phyloP scores from a whole-genome alignment of 2,797 vertebrate species.

The Arctocebus calabarensis region DNA sequence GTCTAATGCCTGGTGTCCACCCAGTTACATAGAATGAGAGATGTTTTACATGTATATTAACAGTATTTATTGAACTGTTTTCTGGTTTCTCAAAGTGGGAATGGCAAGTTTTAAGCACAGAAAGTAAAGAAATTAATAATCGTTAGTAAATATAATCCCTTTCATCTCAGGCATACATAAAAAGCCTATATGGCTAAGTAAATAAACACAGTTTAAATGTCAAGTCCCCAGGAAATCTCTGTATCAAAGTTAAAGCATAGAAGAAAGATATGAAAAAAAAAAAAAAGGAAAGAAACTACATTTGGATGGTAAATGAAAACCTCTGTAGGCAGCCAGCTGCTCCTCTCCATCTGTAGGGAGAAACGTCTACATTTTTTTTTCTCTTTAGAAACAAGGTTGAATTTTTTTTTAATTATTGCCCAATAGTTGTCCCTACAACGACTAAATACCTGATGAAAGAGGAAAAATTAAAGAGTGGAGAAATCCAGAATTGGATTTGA shows the following conservation, averaged over 20 bases:
- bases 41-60: neutral
- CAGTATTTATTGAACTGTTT: conserved; percentile 55
- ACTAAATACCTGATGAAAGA: neutral
- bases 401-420: neutral
- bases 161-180: neutral
- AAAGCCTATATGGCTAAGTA: neutral
- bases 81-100: conserved; percentile 31
- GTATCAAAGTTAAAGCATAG: neutral
- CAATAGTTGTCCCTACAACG: neutral
- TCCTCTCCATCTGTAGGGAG: neutral
- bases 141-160: neutral
- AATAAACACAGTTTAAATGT: neutral
- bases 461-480: neutral
- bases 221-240: neutral
- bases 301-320: neutral
- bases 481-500: neutral
- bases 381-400: neutral
- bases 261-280: conserved; percentile 12
- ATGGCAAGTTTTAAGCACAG: conserved; percentile 29
- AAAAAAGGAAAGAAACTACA: neutral
- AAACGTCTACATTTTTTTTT: neutral
- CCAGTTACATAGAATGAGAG: conserved; percentile 21
- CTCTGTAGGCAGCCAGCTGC: neutral
- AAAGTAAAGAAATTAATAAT: conserved; percentile 27
- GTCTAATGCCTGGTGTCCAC: conserved; percentile 9